These are phyloP conservation scores for Melanostigma gelatinosum DNA, from an alignment of 2,113 vertebrate genomes.

Conservation along the genomic window DNA sequence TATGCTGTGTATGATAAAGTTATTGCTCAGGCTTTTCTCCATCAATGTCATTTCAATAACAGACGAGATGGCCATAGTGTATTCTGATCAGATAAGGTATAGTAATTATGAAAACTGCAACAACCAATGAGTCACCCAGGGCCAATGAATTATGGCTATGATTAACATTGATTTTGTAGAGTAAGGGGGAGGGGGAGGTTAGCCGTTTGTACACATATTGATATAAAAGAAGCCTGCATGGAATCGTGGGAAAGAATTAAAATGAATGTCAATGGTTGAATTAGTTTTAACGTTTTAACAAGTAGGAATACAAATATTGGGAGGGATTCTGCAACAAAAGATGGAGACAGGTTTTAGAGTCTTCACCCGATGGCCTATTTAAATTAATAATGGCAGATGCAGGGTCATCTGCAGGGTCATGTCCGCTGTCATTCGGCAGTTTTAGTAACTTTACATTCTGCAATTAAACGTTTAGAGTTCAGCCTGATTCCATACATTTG, in stretches of 20 bases:
- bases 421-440: background rate
- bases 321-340: background rate
- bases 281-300: constrained; percentile 1
- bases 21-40: constrained; percentile 19
- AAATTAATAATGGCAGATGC: background rate
- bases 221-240: constrained; percentile 24
- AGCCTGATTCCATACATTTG: background rate
- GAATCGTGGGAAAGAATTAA: constrained; percentile 37
- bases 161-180: constrained; percentile 62
- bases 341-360: background rate
- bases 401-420: background rate
- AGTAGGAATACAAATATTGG: background rate
- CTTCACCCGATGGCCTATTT: background rate
- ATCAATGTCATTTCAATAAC: constrained; percentile 67
- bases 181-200: constrained; percentile 10
- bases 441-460: background rate
- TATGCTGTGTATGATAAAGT: background rate
- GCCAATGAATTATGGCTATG: constrained; percentile 43
- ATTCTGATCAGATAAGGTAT: constrained; percentile 56
- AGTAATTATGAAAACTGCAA: constrained; percentile 54
- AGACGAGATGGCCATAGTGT: constrained; percentile 22
- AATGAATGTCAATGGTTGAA: constrained; percentile 3
- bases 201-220: constrained; percentile 14
- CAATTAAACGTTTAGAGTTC: background rate
- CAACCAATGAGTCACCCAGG: constrained; percentile 48